These are phyloP conservation scores for Tribolium castaneum DNA, from an alignment of 1,140 invertebrate genomes.

Conservation along the genomic window DNA sequence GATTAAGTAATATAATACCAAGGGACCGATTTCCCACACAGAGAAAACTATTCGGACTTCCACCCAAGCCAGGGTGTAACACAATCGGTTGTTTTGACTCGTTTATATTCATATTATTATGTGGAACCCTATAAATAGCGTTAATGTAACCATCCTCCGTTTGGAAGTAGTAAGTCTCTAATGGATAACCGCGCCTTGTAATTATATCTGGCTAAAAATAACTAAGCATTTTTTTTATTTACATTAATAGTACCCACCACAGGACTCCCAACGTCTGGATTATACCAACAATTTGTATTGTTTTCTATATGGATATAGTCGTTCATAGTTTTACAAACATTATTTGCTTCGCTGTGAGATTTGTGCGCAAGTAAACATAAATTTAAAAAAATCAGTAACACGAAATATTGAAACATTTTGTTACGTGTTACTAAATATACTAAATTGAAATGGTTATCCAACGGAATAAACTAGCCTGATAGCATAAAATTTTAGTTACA, in stretches of 20 bases:
- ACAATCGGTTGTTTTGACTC: slow-evolving; percentile 6
- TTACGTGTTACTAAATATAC: not conserved
- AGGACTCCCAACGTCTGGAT: not conserved
- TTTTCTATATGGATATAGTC: slow-evolving; percentile 7
- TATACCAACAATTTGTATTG: slow-evolving; percentile 34
- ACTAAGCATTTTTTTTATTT: not conserved
- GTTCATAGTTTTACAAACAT: not conserved
- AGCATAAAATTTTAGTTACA: not conserved
- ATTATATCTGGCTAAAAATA: slow-evolving; percentile 24
- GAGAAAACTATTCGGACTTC: not conserved
- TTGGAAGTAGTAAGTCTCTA: not conserved
- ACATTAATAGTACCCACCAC: not conserved
- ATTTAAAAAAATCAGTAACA: not conserved
- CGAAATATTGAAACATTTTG: not conserved
- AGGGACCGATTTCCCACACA: slow-evolving; percentile 3
- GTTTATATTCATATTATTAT: not conserved
- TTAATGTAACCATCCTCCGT: slow-evolving; percentile 33
- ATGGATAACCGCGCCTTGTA: not conserved
- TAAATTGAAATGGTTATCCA: not conserved
- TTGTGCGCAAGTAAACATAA: not conserved
- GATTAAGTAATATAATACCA: not conserved
- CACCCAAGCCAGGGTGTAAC: not conserved
- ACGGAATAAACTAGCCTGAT: not conserved
- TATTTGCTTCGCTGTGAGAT: not conserved
- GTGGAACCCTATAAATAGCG: slow-evolving; percentile 3